Conservation (phyloP, 2,113 vertebrate species). For the Cyanoderma ruficeps region DNA sequence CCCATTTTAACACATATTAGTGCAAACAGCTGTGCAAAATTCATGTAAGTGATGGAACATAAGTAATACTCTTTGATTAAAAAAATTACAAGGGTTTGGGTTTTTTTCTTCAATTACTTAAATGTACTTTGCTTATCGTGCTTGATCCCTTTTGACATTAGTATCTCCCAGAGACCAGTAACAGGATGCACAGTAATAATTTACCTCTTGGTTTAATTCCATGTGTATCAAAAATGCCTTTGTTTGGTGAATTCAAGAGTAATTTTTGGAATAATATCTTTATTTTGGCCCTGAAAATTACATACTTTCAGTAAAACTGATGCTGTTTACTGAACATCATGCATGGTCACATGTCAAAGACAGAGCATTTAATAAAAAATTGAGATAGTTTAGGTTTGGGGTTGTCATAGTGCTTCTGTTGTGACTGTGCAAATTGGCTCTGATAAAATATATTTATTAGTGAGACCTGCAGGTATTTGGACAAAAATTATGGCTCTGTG, state of each 20-base stretch:
- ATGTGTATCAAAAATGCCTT: neutral
- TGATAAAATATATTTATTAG: neutral
- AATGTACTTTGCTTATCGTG: neutral
- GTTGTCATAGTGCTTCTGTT: neutral
- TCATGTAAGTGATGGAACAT: conserved; percentile 38
- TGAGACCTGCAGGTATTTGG: neutral
- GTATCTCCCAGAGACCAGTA: neutral
- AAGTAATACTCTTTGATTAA: conserved; percentile 48
- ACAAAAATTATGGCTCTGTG: neutral
- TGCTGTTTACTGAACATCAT: neutral
- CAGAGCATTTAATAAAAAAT: conserved; percentile 24
- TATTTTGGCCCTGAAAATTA: neutral
- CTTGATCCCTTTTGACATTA: neutral
- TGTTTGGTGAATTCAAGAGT: neutral
- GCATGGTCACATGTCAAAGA: neutral
- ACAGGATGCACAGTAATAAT: neutral
- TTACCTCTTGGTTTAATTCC: neutral
- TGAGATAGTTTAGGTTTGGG: neutral
- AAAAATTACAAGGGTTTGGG: neutral
- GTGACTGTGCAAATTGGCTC: neutral
- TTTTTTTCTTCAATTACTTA: neutral
- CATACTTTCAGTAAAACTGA: neutral
- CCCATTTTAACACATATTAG: conserved; percentile 64
- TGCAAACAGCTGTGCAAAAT: conserved; percentile 68
- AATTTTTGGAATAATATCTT: neutral